Evolutionary conservation across 2,888 invertebrate genomes (phyloP).

Genomic region (Isotomurus palustris): DNA sequence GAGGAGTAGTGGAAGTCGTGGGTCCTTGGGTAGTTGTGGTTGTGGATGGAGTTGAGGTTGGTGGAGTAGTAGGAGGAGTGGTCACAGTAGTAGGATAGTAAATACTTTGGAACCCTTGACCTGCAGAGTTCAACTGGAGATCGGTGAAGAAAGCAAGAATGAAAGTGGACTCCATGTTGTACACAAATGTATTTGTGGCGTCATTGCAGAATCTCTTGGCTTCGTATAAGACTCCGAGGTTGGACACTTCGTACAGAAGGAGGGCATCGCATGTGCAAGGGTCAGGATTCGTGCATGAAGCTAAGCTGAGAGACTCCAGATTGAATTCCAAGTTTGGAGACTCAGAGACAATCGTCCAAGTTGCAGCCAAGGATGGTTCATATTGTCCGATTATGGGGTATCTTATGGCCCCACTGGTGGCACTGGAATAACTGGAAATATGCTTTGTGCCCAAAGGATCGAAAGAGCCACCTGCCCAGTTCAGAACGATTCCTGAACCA

Average conservation of each 20-base stretch:
- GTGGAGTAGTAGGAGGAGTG: neutral
- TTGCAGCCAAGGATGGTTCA: conserved; percentile 2
- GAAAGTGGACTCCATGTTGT: neutral
- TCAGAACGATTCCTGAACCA: neutral
- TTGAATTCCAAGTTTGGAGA: neutral
- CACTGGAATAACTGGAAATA: neutral
- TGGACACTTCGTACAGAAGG: neutral
- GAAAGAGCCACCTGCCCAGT: neutral
- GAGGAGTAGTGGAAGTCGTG: too few species aligned
- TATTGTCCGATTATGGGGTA: neutral
- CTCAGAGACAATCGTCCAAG: neutral
- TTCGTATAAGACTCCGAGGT: neutral
- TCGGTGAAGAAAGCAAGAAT: conserved; percentile 6
- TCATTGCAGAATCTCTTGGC: conserved; percentile 2
- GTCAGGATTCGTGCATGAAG: neutral
- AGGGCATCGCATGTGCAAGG: conserved; percentile 1
- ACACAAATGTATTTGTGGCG: neutral
- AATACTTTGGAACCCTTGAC: neutral
- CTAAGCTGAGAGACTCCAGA: neutral
- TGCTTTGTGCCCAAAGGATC: neutral
- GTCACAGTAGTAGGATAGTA: neutral
- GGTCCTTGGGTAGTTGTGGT: conserved; percentile 1
- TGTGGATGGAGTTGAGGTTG: neutral
- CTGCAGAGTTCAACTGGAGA: neutral
- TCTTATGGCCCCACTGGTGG: neutral